Evolutionary conservation across 2,797 vertebrate genomes (phyloP).

Genomic region (Neolamprologus multifasciatus): DNA sequence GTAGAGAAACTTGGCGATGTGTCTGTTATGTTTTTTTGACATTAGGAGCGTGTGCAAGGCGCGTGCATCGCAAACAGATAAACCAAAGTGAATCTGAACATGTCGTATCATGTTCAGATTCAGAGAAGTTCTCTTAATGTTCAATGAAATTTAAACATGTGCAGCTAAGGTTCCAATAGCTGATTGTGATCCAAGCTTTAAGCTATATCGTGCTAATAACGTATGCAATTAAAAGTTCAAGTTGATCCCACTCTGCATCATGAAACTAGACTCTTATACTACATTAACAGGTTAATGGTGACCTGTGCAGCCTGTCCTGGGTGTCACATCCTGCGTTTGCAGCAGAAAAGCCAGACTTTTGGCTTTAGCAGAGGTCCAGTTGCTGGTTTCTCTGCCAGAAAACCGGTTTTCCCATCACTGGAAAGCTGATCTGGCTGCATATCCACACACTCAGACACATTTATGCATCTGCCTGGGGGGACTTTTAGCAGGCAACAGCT

Average conservation of each 20-base stretch:
- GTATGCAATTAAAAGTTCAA: not conserved
- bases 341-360: not conserved
- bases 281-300: no score
- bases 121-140: not conserved
- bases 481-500: constrained; percentile 45
- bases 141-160: not conserved
- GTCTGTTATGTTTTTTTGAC: not conserved
- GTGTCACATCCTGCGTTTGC: not conserved
- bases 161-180: not conserved
- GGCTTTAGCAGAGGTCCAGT: not conserved
- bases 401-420: constrained; percentile 37
- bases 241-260: not conserved
- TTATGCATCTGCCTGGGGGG: constrained; percentile 26
- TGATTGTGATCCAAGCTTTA: not conserved
- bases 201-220: not conserved
- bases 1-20: not conserved
- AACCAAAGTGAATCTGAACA: not conserved
- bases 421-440: constrained; percentile 20
- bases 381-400: constrained; percentile 6
- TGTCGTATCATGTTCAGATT: not conserved
- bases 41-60: not conserved
- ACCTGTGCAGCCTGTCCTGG: not conserved
- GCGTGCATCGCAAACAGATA: not conserved
- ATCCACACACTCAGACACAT: constrained; percentile 1
- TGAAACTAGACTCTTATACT: not conserved